Conservation (phyloP, 23 tunicate genomes). For the Ascidia mentula region DNA sequence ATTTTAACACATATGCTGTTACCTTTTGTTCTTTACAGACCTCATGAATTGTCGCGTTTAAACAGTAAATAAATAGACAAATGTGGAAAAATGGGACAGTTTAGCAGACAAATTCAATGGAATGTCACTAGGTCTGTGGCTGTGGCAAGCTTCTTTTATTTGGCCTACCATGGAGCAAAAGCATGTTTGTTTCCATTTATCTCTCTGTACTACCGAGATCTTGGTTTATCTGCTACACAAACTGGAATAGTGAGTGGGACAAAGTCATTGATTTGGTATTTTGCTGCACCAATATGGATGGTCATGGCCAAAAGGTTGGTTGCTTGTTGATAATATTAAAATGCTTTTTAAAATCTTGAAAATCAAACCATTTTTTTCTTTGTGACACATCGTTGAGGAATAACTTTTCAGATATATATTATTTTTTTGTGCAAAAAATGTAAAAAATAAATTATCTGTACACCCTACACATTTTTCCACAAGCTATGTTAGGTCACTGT, state of each 20-base stretch:
- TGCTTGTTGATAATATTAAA: conserved; percentile 1
- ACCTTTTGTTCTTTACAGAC: too few relatives aligned
- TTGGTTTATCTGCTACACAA: conserved; percentile 76
- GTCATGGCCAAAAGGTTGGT: conserved; percentile 61
- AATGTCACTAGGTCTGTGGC: conserved; percentile 49
- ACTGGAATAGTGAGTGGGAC: conserved; percentile 44
- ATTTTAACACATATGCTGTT: too few relatives aligned
- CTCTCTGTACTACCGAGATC: conserved; percentile 57
- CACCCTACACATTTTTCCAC: too few relatives aligned
- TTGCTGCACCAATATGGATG: conserved; percentile 79
- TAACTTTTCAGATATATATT: too few relatives aligned
- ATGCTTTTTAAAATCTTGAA: not conserved
- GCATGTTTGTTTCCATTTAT: conserved; percentile 82
- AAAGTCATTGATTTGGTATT: conserved; percentile 56
- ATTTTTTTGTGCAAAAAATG: too few relatives aligned
- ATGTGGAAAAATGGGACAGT: conserved; percentile 67
- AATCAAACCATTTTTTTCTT: too few relatives aligned
- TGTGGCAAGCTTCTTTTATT: conserved; percentile 54
- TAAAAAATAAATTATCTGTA: too few relatives aligned
- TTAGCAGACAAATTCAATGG: conserved; percentile 59
- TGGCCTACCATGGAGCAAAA: conserved; percentile 63
- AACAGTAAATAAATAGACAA: too few relatives aligned
- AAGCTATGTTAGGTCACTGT: too few relatives aligned
- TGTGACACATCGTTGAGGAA: too few relatives aligned
- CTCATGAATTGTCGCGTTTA: too few relatives aligned